Base-by-base conservation (phyloP, 92 coral and sea anemone genomes). In the Porites divaricata region DNA sequence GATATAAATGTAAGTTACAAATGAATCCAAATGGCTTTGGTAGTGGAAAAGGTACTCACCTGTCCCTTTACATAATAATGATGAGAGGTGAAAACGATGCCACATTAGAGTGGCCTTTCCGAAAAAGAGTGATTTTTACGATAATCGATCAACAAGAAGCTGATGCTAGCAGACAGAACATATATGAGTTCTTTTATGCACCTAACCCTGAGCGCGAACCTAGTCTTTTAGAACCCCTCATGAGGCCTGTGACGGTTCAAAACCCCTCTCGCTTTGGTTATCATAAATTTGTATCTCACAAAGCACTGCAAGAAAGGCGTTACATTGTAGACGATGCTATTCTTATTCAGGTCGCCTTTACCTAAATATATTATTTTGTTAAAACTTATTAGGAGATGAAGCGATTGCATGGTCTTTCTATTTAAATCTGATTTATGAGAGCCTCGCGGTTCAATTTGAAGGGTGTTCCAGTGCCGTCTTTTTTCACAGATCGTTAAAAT, bases 1-100 rank as follows among this genome's bases (percentile, higher is more conserved):
- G 74, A 8, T 69, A 69, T 41, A 25, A 69, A 69, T 25, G 41
- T 35, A 69, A 22, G 41, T 12, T 69, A 35, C 50, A 48, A 2
- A 2, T 69, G n/a, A 12, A 25, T 26, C 74, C 74, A 15, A 69
- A 69, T 35, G 51, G 74, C 16, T 1, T 26, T 21, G 2, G 50
- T 21, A 11, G 1, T 13, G 50, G n/a, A 6, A 17, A 26, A 69
- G 17, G 7, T 22, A 25, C 74, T 35, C 74, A 69, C 48, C 48
- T 25, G 20, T 10, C 74, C 6, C 1, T 69, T 2, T 35, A 2
- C 51, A 0, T 69, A 1, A 1, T 35, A 26, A 28, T 26, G 6
- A 28, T 69, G 51, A 35, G 8, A 69, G 74, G 74, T 11, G 74
- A 69, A 13, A 15, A 69, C n/a, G 74, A 69, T 41, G 50, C 49